phyloP scores from a whole-genome alignment of 1,140 invertebrate species.

The Hylaeus volcanicus region DNA sequence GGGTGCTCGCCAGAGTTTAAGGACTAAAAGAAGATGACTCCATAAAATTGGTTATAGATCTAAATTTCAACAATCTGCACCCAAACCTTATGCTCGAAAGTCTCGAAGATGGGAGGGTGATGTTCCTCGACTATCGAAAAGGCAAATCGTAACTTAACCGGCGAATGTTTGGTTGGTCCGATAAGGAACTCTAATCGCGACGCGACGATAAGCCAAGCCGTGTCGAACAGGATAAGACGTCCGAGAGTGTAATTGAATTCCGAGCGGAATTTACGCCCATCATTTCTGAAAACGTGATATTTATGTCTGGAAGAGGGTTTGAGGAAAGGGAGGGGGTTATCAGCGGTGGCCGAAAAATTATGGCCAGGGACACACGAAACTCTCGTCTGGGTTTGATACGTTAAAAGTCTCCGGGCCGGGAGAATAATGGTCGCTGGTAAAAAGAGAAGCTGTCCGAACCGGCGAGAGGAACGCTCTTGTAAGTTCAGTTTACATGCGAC shows the following conservation, averaged over 20 bases:
- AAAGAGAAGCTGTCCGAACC: constrained; percentile 6
- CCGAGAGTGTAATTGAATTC: constrained; percentile 21
- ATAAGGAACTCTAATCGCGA: neutral
- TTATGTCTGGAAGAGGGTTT: neutral
- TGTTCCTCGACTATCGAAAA: neutral
- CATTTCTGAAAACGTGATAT: neutral
- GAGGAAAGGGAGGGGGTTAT: constrained; percentile 8
- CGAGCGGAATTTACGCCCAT: neutral
- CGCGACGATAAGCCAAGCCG: constrained; percentile 7
- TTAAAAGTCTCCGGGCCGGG: neutral
- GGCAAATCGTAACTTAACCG: neutral
- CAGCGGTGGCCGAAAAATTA: constrained; percentile 1
- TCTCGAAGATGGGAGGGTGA: neutral
- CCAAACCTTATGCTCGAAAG: no score
- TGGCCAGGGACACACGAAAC: neutral
- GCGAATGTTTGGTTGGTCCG: neutral
- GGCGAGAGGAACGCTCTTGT: neutral
- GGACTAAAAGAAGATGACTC: no score
- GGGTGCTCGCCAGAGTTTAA: no score
- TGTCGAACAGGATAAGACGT: constrained; percentile 18
- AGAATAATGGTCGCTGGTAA: constrained; percentile 23
- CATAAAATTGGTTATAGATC: no score
- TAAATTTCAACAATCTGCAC: no score
- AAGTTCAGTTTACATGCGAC: constrained; percentile 22
- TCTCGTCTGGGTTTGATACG: constrained; percentile 20